Evolutionary conservation across 2,797 vertebrate species (phyloP).

Genomic region (Melanogrammus aeglefinus): DNA sequence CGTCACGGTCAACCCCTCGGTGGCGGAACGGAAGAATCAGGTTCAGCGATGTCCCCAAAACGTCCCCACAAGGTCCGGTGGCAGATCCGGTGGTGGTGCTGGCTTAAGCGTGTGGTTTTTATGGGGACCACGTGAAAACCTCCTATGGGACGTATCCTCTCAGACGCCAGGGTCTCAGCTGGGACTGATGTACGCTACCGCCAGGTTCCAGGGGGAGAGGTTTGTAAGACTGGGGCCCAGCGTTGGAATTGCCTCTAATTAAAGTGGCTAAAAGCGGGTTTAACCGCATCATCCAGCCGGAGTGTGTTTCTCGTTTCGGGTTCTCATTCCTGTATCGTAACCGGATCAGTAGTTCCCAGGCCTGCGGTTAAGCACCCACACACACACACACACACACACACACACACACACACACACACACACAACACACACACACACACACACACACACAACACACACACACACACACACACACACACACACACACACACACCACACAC

Average conservation of each 20-base stretch:
- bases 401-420: constrained; percentile 20
- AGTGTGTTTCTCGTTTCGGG: constrained; percentile 38
- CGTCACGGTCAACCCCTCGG: no score
- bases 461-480: neutral
- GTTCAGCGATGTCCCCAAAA: no score
- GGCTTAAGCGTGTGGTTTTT: no score
- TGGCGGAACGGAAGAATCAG: no score
- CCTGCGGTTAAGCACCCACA: constrained; percentile 33
- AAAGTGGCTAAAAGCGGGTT: constrained; percentile 56
- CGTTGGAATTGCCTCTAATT: constrained; percentile 48
- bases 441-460: neutral
- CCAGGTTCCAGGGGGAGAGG: constrained; percentile 18
- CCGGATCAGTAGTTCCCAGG: constrained; percentile 37
- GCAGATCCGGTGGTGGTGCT: no score
- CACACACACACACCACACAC: no score
- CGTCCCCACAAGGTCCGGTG: no score
- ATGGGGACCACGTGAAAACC: no score
- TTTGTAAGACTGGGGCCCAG: constrained; percentile 27
- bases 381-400: constrained; percentile 19
- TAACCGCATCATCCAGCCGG: constrained; percentile 47
- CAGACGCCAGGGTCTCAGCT: no score
- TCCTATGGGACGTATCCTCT: no score
- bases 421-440: constrained; percentile 1
- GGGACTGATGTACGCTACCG: no score
- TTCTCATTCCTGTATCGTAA: constrained; percentile 40